These are phyloP conservation scores for Pandemis cinnamomeana DNA, from an alignment of 2,888 invertebrate genomes.

Conservation along the genomic window DNA sequence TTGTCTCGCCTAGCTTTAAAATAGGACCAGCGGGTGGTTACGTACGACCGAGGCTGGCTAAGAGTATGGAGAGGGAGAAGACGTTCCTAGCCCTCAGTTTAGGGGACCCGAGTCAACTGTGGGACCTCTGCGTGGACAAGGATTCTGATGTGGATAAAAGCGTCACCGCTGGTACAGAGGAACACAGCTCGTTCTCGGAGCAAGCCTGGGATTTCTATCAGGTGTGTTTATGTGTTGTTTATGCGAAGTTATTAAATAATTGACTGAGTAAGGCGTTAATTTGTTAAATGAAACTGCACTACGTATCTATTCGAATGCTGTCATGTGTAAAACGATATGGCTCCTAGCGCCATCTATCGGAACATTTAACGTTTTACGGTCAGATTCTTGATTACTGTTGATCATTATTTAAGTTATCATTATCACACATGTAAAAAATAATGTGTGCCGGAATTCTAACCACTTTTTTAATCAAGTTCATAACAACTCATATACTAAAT, in stretches of 20 bases:
- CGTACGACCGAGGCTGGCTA: slow-evolving; percentile 72
- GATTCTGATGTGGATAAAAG: slow-evolving; percentile 84
- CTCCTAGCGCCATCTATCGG: not conserved
- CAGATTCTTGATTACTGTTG: too few relatives aligned
- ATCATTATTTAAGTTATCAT: too few relatives aligned
- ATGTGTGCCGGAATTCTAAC: too few relatives aligned
- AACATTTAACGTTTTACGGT: not conserved
- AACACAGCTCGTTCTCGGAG: slow-evolving; percentile 93
- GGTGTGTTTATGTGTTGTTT: slow-evolving; percentile 73
- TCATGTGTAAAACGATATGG: too few relatives aligned
- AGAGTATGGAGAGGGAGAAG: slow-evolving; percentile 71
- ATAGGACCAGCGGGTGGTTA: slow-evolving; percentile 84
- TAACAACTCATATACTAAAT: not conserved
- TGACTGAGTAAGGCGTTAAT: too few relatives aligned
- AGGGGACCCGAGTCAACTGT: slow-evolving; percentile 75
- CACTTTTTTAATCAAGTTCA: too few relatives aligned
- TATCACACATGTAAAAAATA: too few relatives aligned
- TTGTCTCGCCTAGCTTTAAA: slow-evolving; percentile 86
- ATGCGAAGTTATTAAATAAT: too few relatives aligned
- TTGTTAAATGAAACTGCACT: too few relatives aligned
- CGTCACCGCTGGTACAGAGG: slow-evolving; percentile 87
- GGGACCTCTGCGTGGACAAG: slow-evolving; percentile 76
- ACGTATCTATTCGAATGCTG: too few relatives aligned
- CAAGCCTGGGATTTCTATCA: slow-evolving; percentile 98
- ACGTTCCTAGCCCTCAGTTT: slow-evolving; percentile 73